Percentiles rank a stretch among this genome's conserved stretches.
These are phyloP conservation scores for Phylloscopus collybita DNA, from an alignment of 2,797 vertebrate genomes.

Conservation along the genomic window DNA sequence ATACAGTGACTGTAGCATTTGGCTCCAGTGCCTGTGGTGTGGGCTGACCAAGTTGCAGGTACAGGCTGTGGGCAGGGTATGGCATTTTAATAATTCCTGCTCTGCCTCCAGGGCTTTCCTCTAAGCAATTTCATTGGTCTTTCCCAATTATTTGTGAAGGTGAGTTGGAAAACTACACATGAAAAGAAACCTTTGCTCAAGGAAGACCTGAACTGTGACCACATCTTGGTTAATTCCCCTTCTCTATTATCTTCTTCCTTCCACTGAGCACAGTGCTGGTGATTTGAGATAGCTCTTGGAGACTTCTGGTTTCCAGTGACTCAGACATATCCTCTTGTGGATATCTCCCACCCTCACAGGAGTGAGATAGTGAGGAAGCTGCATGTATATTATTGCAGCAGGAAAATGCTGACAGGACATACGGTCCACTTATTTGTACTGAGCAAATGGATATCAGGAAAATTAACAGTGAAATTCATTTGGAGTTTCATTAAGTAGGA, in stretches of 20 bases:
- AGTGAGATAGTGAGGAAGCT: background rate
- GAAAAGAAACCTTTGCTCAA: background rate
- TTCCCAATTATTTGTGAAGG: background rate
- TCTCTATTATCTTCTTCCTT: background rate
- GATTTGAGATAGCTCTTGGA: background rate
- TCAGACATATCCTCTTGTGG: background rate
- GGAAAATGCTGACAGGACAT: background rate
- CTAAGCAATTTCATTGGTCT: background rate
- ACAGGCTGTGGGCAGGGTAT: background rate
- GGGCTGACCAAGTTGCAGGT: background rate
- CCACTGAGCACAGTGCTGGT: background rate
- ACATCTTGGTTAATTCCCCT: rapidly evolving
- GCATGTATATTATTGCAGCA: background rate
- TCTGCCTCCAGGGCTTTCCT: background rate
- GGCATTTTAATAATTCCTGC: background rate
- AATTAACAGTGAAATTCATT: conserved; percentile 36
- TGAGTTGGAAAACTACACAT: background rate
- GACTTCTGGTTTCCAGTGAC: background rate
- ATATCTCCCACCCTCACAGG: background rate
- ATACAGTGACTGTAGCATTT: background rate
- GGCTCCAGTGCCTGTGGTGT: background rate
- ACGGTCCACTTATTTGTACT: background rate
- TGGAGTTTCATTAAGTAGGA: conserved; percentile 25
- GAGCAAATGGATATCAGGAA: conserved; percentile 22
- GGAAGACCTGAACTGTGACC: background rate